phyloP scores from a whole-genome alignment of 2,113 vertebrate species.

The Campylomormyrus tamandua region DNA sequence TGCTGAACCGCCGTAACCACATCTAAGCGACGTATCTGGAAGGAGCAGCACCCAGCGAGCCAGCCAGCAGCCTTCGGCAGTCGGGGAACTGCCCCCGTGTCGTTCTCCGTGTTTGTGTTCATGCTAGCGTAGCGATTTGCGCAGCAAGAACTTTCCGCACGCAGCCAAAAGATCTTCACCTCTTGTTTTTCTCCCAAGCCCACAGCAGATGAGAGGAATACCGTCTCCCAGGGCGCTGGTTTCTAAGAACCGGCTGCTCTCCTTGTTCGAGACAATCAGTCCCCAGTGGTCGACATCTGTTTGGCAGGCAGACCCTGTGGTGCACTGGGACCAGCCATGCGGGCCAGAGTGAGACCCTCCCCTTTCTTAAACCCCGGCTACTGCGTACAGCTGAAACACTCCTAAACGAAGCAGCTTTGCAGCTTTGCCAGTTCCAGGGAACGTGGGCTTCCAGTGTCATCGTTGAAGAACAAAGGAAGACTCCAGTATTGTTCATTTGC shows the following conservation, averaged over 20 bases:
- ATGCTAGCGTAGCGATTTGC: constrained; percentile 20
- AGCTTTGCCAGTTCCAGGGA: background rate
- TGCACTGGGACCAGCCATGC: constrained; percentile 22
- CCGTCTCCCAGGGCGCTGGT: constrained; percentile 29
- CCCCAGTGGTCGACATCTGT: constrained; percentile 25
- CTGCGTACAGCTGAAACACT: background rate
- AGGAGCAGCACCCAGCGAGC: background rate
- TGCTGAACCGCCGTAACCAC: background rate
- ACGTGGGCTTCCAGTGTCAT: background rate
- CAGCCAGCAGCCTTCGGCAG: background rate
- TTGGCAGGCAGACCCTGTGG: constrained; percentile 14
- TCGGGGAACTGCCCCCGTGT: background rate
- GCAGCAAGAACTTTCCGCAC: constrained; percentile 2
- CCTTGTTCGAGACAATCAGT: constrained; percentile 28
- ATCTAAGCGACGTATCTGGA: background rate
- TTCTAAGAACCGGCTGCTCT: constrained; percentile 51
- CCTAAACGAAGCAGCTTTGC: background rate
- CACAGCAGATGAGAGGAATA: constrained; percentile 44
- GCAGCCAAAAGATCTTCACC: background rate
- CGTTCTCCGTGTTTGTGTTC: background rate
- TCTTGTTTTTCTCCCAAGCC: constrained; percentile 21
- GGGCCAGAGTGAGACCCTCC: constrained; percentile 22
- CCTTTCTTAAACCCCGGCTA: background rate
- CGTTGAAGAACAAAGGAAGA: background rate
- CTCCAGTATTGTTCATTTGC: background rate